Evolutionary conservation across 2,797 vertebrate genomes (phyloP).

Genomic region (Potorous gilbertii): DNA sequence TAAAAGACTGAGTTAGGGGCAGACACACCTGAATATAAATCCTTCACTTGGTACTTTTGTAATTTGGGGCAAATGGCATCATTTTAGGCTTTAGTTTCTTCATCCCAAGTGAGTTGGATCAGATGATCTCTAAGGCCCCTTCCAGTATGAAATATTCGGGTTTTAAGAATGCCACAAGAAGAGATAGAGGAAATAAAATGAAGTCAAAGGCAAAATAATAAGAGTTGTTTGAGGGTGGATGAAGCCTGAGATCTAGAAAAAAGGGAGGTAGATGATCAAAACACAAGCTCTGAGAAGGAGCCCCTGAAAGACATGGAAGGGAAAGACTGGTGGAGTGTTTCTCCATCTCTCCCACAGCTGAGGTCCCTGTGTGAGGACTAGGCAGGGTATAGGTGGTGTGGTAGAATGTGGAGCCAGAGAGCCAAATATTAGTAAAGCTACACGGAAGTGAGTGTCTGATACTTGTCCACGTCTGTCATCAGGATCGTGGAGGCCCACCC

Average conservation of each 20-base stretch:
- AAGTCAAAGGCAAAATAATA: not conserved
- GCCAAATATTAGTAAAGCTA: not conserved
- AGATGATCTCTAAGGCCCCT: not conserved
- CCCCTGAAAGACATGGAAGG: not conserved
- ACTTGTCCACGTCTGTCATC: slow-evolving; percentile 76
- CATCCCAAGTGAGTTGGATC: not conserved
- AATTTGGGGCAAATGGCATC: not conserved
- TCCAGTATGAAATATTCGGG: not conserved
- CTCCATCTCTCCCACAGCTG: not conserved
- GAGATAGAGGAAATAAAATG: not conserved
- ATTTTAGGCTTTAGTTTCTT: not conserved
- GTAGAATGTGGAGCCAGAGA: not conserved
- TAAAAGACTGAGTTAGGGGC: not conserved
- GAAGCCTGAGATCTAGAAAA: not conserved
- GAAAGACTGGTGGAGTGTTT: not conserved
- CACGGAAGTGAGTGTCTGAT: slow-evolving; percentile 24
- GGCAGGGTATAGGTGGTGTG: not conserved
- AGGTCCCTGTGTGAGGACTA: not conserved
- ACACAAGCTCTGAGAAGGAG: not conserved
- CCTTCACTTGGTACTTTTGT: not conserved
- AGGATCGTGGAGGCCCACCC: slow-evolving; percentile 88
- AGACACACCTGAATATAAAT: not conserved
- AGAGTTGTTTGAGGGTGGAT: not conserved
- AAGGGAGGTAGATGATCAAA: slow-evolving; percentile 4
- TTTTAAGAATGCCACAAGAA: not conserved